These are phyloP conservation scores for Timema podura DNA, from an alignment of 2,888 invertebrate species.

Conservation along the genomic window DNA sequence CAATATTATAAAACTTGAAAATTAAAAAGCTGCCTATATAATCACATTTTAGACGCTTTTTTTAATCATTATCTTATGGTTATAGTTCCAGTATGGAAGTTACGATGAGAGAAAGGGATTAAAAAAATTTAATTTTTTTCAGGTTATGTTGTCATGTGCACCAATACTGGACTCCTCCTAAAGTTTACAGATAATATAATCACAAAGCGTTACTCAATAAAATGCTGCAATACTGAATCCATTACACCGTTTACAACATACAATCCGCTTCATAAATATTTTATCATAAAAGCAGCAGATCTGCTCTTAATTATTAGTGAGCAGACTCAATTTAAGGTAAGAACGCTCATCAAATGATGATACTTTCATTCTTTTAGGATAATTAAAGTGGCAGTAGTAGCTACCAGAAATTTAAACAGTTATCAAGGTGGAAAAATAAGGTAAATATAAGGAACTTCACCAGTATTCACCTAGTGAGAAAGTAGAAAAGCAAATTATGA, in stretches of 20 bases:
- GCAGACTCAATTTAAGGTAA: conserved; percentile 18
- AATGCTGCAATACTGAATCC: conserved; percentile 7
- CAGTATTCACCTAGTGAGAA: too few relatives aligned
- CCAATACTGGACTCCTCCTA: conserved; percentile 13
- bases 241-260: conserved; percentile 17
- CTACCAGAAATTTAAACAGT: too few relatives aligned
- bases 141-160: conserved; percentile 20
- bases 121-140: neutral
- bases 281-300: conserved; percentile 12
- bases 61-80: too few relatives aligned
- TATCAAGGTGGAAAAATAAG: too few relatives aligned
- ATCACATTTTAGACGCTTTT: too few relatives aligned
- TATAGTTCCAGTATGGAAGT: too few relatives aligned
- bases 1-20: too few relatives aligned
- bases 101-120: too few relatives aligned
- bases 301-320: conserved; percentile 12
- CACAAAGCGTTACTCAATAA: conserved; percentile 5
- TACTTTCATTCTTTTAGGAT: neutral
- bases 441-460: too few relatives aligned
- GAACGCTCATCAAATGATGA: neutral
- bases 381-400: too few relatives aligned
- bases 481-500: too few relatives aligned
- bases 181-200: conserved; percentile 9
- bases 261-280: conserved; percentile 16
- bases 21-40: too few relatives aligned